These are phyloP conservation scores for Porites cylindrica DNA, from an alignment of 92 coral and sea anemone genomes.

Conservation along the genomic window DNA sequence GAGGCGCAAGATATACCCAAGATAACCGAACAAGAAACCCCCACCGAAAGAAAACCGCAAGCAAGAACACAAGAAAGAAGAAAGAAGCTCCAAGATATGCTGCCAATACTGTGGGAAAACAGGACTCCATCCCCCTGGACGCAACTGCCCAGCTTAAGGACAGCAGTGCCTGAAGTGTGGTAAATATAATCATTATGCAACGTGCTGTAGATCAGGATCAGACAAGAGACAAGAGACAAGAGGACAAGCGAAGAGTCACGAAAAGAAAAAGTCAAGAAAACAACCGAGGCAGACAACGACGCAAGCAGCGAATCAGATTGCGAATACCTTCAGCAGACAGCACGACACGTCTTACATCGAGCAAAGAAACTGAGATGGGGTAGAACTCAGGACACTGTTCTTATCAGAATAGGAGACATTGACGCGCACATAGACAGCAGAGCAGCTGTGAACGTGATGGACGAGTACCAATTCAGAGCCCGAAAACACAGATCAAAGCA, in stretches of 20 bases:
- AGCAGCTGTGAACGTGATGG: conserved; percentile 71
- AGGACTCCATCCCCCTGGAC: conserved; percentile 43
- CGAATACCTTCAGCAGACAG: conserved; percentile 24
- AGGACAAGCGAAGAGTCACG: neutral
- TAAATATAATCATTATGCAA: conserved; percentile 64
- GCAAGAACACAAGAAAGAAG: conserved; percentile 22
- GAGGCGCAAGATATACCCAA: conserved; percentile 7
- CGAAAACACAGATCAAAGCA: neutral
- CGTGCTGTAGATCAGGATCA: conserved; percentile 43
- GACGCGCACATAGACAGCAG: conserved; percentile 12
- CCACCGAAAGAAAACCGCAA: neutral
- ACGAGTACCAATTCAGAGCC: conserved; percentile 72
- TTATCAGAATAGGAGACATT: too few relatives aligned
- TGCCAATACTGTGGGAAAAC: conserved; percentile 63
- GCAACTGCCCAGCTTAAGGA: conserved; percentile 66
- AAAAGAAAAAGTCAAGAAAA: conserved; percentile 32
- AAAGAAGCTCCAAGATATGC: neutral
- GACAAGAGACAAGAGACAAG: neutral
- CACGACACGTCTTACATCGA: conserved; percentile 22
- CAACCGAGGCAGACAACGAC: neutral
- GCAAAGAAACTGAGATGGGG: conserved; percentile 50
- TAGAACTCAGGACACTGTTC: too few relatives aligned
- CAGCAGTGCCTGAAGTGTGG: conserved; percentile 74
- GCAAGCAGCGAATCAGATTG: conserved; percentile 54
- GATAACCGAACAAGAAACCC: neutral